These are phyloP conservation scores for Hippasteria phrygiana DNA, from an alignment of 53 echinoderm and acorn worm species.

Conservation along the genomic window DNA sequence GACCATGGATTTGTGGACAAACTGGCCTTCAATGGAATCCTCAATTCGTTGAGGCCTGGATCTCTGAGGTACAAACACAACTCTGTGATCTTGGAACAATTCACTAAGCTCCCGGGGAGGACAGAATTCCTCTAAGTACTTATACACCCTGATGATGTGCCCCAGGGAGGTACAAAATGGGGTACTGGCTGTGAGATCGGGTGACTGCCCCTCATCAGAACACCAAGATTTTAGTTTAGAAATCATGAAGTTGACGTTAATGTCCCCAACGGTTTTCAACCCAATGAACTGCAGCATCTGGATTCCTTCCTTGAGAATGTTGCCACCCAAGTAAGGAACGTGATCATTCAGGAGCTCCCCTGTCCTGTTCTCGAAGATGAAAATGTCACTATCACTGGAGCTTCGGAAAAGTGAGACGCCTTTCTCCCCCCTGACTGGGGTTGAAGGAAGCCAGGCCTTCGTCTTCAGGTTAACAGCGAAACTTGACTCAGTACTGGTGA, in stretches of 20 bases:
- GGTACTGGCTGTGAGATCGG: slow-evolving; percentile 26
- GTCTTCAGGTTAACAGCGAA: slow-evolving; percentile 49
- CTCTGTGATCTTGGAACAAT: slow-evolving; percentile 68
- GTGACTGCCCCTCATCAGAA: background rate
- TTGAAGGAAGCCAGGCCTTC: slow-evolving; percentile 62
- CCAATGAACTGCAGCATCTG: slow-evolving; percentile 54
- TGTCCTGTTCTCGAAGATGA: background rate
- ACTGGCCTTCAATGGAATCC: slow-evolving; percentile 50
- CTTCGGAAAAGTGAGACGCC: slow-evolving; percentile 25
- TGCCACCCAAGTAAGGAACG: slow-evolving; percentile 62
- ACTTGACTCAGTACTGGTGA: slow-evolving; percentile 40
- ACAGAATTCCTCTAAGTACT: slow-evolving; percentile 49
- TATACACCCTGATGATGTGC: slow-evolving; percentile 62
- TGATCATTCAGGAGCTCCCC: slow-evolving; percentile 37
- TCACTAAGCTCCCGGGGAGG: slow-evolving; percentile 44
- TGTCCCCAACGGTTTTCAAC: slow-evolving; percentile 16
- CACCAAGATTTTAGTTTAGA: slow-evolving; percentile 63
- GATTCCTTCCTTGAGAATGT: background rate
- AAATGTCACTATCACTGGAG: slow-evolving; percentile 39
- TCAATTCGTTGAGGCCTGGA: background rate
- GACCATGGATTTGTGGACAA: slow-evolving; percentile 62
- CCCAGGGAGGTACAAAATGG: slow-evolving; percentile 55
- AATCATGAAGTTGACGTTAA: slow-evolving; percentile 34
- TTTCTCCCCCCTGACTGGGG: slow-evolving; percentile 35
- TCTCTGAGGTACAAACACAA: slow-evolving; percentile 62